These are phyloP conservation scores for Schizopygopsis malacanthus DNA, from an alignment of 2,797 vertebrate species.

Conservation along the genomic window DNA sequence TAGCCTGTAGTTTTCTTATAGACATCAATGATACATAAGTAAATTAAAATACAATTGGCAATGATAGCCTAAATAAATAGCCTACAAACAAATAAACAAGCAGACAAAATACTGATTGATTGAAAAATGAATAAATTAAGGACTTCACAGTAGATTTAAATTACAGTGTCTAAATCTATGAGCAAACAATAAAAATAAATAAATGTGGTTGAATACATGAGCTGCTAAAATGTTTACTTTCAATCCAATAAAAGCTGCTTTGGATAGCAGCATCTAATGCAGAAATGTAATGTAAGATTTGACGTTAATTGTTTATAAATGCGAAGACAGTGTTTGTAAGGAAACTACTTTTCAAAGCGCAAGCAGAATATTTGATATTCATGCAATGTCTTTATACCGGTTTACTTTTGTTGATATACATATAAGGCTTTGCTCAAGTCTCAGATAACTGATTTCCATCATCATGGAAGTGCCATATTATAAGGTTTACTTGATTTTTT, in stretches of 20 bases:
- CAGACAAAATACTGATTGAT: background rate
- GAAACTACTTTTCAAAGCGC: background rate
- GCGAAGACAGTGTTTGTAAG: background rate
- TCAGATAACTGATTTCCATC: background rate
- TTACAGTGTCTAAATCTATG: background rate
- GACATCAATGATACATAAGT: background rate
- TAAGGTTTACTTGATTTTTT: background rate
- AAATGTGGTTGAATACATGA: background rate
- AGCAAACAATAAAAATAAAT: background rate
- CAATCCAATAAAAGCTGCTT: background rate
- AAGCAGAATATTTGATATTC: background rate
- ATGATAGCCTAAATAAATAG: background rate
- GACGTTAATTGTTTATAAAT: background rate
- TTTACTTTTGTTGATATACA: constrained; percentile 9
- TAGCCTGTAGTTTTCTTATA: background rate
- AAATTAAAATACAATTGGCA: background rate
- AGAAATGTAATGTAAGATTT: background rate
- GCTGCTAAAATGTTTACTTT: background rate
- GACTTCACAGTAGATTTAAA: background rate
- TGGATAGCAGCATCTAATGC: background rate
- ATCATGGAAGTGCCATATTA: background rate
- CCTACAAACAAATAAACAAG: background rate
- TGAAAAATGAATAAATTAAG: background rate
- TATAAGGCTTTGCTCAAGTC: background rate
- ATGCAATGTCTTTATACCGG: background rate